Evolutionary conservation across 30 jellyfish, hydroid and myxozoan species (phyloP), one percentile per base, ranked within the genome.

Genomic region (Catostylus mosaicus): DNA sequence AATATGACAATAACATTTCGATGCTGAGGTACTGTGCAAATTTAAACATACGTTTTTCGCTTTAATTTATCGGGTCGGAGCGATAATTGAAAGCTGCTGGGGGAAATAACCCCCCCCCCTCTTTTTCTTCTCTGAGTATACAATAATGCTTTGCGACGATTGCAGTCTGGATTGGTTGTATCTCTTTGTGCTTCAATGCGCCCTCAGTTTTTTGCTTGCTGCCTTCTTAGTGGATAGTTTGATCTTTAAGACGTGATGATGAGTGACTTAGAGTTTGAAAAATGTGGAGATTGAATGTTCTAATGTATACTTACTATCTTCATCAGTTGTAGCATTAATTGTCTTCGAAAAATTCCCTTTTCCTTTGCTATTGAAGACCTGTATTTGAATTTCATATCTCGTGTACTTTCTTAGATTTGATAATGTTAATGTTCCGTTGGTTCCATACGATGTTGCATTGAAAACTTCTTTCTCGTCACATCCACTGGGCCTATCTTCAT

Each of bases 311-410:
- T 79, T 63, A 79, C 89, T 79, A 30, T 79, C 89, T 35, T 79
- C 82, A 30, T 26, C 89, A 5, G 89, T 79, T 31, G 47, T 79
- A 32, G 35, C 82, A 32, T 34, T 48, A 22, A 79, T 32, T 22
- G 80, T 40, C 23, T 51, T 52, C 12, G 89, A 79, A 64, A 48
- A 51, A 18, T 31, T 35, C 52, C 89, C 89, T 40, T 63, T 69
- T 1, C 89, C 89, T 64, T 79, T 79, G n/a, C 81, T 79, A 35
- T 79, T 79, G 30, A 62, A 79, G 37, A 79, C 80, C 35, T 79
- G 77, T 1, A 79, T 68, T 40, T 66, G 19, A n/a, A 79, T 43
- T 30, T 68, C 68, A 56, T 79, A 79, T 36, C 36, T 30, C n/a
- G 89, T 79, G 82, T 36, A 79, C 54, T 79, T 79, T 79, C 89